phyloP scores from a whole-genome alignment of 2,113 vertebrate species.

The Sterna hirundo region DNA sequence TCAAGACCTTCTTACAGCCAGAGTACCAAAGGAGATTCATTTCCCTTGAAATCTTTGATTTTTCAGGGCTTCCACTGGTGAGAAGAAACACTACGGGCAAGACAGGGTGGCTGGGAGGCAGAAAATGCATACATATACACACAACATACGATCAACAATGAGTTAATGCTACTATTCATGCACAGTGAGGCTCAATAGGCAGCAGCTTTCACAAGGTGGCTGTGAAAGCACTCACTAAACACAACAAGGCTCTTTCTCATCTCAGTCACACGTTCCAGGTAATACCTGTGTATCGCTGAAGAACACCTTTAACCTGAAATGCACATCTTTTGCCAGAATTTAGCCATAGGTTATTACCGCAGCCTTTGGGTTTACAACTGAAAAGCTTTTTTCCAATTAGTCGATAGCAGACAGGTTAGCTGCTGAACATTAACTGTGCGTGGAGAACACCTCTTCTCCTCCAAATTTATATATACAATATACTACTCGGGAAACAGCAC shows the following conservation, averaged over 20 bases:
- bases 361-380: background rate
- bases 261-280: background rate
- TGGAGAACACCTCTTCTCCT: background rate
- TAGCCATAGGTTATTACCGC: background rate
- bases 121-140: background rate
- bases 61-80: background rate
- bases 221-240: background rate
- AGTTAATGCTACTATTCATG: background rate
- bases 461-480: background rate
- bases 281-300: background rate
- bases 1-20: background rate
- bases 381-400: background rate
- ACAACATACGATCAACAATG: fast-evolving
- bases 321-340: background rate
- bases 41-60: background rate
- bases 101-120: fast-evolving
- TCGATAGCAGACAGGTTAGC: background rate
- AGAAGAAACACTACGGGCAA: background rate
- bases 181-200: fast-evolving
- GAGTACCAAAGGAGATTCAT: background rate
- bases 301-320: background rate
- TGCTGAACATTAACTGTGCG: background rate
- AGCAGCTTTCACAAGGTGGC: background rate
- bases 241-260: background rate
- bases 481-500: background rate